Base-by-base conservation (phyloP, 2,888 invertebrate species). In the Allophyes oxyacanthae region DNA sequence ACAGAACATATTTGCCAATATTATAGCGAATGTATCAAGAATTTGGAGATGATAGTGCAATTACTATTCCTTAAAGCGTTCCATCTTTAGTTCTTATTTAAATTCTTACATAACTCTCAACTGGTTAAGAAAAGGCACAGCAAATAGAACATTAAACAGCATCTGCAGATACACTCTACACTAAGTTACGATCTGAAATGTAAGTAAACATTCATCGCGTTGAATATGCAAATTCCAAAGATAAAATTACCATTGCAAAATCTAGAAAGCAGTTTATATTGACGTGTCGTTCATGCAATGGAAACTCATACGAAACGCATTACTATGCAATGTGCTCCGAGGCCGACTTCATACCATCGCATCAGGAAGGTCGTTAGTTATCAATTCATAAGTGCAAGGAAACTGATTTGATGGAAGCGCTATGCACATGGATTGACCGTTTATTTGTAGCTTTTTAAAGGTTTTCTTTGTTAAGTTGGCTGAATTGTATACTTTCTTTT, bases 291-390 rank as follows among this genome's bases (percentile, higher is more conserved):
- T 43, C 45, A 58, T 43, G 56, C 65, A 82, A 76, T 82, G 82
- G 78, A 81, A 72, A 81, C 72, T 54, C 38, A 65, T 77, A 53
- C 44, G 51, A 65, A 72, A 66, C 64, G 37, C 58, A 81, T 87
- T 83, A 77, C 69, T 85, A 88, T 87, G 82, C 86, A 81, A 52
- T 65, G 57, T 43, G 62, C 43, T 66, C 60, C 71, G 77, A 84
- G 83, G 82, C 63, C 79, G 74, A 64, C 76, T 71, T 67, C 77
- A 79, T 78, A 66, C 77, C 75, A 65, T 64, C 69, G 68, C 67
- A 76, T 68, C 67, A 66, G 80, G 81, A 84, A 88, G 88, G 86
- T 78, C 82, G 70, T 56, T 65, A 37, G 37, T 77, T 78, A 79
- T 75, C 64, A 75, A 79, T 77, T 78, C 76, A 78, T 64, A 71